A percentile compares a stretch with the other conserved stretches of the same genome.
Evolutionary conservation across 2,113 vertebrate species (phyloP).

Genomic region (Chloropsis cyanopogon): DNA sequence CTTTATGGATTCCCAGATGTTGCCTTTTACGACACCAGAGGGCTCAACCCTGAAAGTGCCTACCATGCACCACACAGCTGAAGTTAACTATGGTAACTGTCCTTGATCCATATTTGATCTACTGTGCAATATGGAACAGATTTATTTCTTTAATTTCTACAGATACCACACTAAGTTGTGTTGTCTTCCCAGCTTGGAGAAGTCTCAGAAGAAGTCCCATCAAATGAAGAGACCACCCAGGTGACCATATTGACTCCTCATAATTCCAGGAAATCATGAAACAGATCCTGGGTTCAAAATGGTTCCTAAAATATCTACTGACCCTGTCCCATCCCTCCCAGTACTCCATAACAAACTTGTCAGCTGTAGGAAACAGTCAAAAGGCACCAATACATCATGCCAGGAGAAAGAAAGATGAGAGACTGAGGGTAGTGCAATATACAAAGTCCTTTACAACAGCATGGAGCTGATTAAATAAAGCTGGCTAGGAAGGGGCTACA

Average conservation of each 20-base stretch:
- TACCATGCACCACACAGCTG: constrained; percentile 84
- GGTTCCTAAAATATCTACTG: background rate
- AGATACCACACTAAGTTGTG: background rate
- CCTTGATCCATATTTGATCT: background rate
- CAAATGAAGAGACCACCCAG: background rate
- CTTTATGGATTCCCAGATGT: constrained; percentile 77
- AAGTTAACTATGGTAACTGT: constrained; percentile 85
- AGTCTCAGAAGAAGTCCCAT: background rate
- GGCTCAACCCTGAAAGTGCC: constrained; percentile 83
- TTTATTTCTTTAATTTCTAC: background rate
- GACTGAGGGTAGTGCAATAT: background rate
- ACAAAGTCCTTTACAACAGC: background rate
- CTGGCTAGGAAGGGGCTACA: background rate
- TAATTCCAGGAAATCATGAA: background rate
- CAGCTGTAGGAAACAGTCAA: background rate
- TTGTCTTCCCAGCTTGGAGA: background rate
- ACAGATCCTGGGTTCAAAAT: background rate
- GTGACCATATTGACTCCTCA: background rate
- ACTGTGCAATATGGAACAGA: background rate
- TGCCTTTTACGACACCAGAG: constrained; percentile 79
- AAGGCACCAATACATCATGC: background rate
- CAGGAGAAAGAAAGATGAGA: background rate
- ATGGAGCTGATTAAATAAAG: background rate
- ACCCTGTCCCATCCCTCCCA: background rate
- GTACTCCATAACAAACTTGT: background rate